Conservation (phyloP, 1,140 invertebrate species). For the Trissolcus basalis region DNA sequence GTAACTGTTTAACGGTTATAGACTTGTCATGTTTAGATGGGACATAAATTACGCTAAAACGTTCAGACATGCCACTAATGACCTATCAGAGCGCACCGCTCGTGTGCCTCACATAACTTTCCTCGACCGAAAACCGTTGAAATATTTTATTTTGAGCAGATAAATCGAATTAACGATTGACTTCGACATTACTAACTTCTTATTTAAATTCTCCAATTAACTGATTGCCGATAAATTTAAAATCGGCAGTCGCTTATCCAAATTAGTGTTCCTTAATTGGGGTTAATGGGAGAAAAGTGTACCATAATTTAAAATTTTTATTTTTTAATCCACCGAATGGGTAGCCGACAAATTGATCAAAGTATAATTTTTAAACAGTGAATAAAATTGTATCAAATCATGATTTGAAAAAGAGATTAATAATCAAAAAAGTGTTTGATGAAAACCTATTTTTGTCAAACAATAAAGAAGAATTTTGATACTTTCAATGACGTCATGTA, state of each 20-base stretch:
- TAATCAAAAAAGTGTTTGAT: no score
- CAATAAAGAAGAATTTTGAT: no score
- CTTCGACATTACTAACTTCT: slow-evolving; percentile 14
- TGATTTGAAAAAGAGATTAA: no score
- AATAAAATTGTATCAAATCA: no score
- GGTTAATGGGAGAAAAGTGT: background rate
- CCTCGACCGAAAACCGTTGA: background rate
- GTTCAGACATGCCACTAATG: slow-evolving; percentile 32
- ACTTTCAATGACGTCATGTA: no score
- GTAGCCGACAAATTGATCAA: no score
- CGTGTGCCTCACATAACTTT: slow-evolving; percentile 8
- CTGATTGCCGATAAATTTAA: slow-evolving; percentile 5
- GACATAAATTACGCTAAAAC: slow-evolving; percentile 37
- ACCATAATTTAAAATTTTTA: no score
- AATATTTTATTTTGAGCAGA: slow-evolving; percentile 20
- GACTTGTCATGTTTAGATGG: slow-evolving; percentile 31
- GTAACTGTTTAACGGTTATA: no score
- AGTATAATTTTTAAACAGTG: no score
- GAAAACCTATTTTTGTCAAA: no score
- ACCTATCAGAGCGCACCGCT: slow-evolving; percentile 1
- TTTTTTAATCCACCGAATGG: no score
- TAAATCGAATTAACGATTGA: slow-evolving; percentile 35
- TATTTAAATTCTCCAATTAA: slow-evolving; percentile 20
- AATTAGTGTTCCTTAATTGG: slow-evolving; percentile 22
- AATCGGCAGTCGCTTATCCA: background rate